phyloP scores from a whole-genome alignment of 1,140 invertebrate species.

The Nebria ingens region DNA sequence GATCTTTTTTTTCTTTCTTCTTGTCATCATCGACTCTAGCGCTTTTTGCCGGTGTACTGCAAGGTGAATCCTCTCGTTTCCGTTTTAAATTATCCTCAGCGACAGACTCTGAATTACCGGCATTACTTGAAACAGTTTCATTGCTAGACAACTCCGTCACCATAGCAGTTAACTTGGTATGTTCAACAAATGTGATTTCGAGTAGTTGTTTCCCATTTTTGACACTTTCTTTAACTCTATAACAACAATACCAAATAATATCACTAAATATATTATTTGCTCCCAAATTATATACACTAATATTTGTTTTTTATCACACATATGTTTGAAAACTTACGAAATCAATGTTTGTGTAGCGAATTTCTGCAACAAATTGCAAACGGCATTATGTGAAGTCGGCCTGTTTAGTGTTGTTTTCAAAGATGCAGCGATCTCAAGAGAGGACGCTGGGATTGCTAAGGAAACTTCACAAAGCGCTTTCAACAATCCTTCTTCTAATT shows the following conservation, averaged over 20 bases:
- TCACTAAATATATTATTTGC: too few species aligned
- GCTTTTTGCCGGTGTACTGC: slow-evolving; percentile 20
- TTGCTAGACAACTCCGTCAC: slow-evolving; percentile 42
- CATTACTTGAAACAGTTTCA: slow-evolving; percentile 22
- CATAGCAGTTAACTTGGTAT: slow-evolving; percentile 57
- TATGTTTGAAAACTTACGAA: slow-evolving; percentile 34
- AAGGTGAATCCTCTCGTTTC: slow-evolving; percentile 28
- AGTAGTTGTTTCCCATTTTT: slow-evolving; percentile 46
- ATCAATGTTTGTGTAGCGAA: slow-evolving; percentile 81
- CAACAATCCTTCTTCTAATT: slow-evolving; percentile 59
- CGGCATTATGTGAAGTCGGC: slow-evolving; percentile 47
- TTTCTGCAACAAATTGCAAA: slow-evolving; percentile 74
- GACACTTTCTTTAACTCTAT: slow-evolving; percentile 47
- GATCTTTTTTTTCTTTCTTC: slow-evolving; percentile 35
- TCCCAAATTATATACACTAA: not conserved
- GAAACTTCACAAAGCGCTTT: slow-evolving; percentile 66
- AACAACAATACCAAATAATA: slow-evolving; percentile 15
- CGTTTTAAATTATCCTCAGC: slow-evolving; percentile 39
- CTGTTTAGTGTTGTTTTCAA: slow-evolving; percentile 49
- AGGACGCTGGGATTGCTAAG: slow-evolving; percentile 66
- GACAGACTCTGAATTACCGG: slow-evolving; percentile 26
- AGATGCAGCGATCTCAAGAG: slow-evolving; percentile 50
- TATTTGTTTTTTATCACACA: not conserved
- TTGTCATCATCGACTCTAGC: slow-evolving; percentile 29
- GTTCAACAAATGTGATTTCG: slow-evolving; percentile 58